Evolutionary conservation across 1,140 invertebrate species (phyloP).

Genomic region (Chymomyza costata): DNA sequence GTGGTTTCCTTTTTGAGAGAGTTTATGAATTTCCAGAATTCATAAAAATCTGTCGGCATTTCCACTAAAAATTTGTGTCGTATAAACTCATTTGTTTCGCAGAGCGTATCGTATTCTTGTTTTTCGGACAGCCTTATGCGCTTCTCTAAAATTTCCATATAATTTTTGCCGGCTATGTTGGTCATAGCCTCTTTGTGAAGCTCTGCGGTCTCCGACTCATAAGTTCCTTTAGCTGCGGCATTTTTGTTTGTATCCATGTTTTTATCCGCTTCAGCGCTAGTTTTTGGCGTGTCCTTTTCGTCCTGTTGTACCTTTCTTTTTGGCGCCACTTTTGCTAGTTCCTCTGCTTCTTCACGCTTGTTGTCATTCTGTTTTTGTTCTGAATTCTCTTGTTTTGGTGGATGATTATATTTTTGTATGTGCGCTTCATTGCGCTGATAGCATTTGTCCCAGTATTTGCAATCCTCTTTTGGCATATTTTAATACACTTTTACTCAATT

Average conservation of each 20-base stretch:
- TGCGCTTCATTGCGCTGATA: constrained; percentile 90
- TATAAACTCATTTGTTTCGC: constrained; percentile 77
- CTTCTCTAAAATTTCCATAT: constrained; percentile 68
- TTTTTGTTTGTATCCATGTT: constrained; percentile 7
- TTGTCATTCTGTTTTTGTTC: constrained; percentile 8
- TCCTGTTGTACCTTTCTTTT: constrained; percentile 42
- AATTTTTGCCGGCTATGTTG: constrained; percentile 63
- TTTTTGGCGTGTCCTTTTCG: constrained; percentile 12
- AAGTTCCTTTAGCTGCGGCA: constrained; percentile 20
- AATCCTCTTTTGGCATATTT: constrained; percentile 75
- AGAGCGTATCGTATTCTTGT: constrained; percentile 63
- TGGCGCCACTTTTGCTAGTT: constrained; percentile 50
- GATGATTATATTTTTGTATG: constrained; percentile 86
- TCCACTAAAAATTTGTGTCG: constrained; percentile 86
- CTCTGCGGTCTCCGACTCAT: constrained; percentile 45
- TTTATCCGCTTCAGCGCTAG: constrained; percentile 10
- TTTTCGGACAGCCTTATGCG: constrained; percentile 63
- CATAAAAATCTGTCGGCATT: constrained; percentile 93
- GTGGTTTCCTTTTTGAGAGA: constrained; percentile 80
- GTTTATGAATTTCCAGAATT: constrained; percentile 88
- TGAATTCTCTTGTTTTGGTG: constrained; percentile 44
- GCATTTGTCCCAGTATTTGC: constrained; percentile 88
- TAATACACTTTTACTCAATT: constrained; percentile 11
- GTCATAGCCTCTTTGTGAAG: constrained; percentile 57
- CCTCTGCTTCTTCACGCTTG: background rate